Evolutionary conservation across 2,888 invertebrate species (phyloP), one percentile per base, ranked within the genome.

Genomic region (Philhelius pedissequus): DNA sequence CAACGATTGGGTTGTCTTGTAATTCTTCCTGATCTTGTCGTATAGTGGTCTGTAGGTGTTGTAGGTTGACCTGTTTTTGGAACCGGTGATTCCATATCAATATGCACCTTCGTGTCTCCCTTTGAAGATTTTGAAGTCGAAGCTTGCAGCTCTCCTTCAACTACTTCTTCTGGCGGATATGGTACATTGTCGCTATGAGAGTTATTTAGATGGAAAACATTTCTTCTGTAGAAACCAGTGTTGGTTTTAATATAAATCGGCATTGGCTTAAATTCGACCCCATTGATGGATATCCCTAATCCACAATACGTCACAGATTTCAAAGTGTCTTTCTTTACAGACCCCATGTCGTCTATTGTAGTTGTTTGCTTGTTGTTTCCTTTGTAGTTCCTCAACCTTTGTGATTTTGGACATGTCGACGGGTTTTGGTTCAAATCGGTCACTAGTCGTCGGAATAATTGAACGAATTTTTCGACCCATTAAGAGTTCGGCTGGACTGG

Each of bases 271-370:
- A 35, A 58, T 66, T 8, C 75, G 66, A 11, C 68, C 74, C 64
- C 64, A 73, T 73, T 62, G 73, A 0, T 62, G 62, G 3, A 64
- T 74, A 54, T 74, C 73, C 1, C 73, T 15, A 35, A 74, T 18
- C 62, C 64, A 64, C 11, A 64, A 66, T 7, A 66, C 66, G 22
- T 74, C 64, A 8, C 56, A 32, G 22, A 75, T 40, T 58, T 75
- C n/a, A 4, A 68, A 48, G 11, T 48, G 50, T 66, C 38, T 75
- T 11, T 18, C 9, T 18, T 75, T 43, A 15, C 58, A 25, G 8
- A 35, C 68, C 6, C 56, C 66, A 48, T 66, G 75, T 8, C 58
- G 48, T 20, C 40, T 25, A 6, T 76, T 40, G 11, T 50, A 76
- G 40, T 58, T 66, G n/a, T 40, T n/a, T 50, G 48, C 38, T 68